Evolutionary conservation across 2,888 invertebrate species (phyloP), one percentile per base, ranked within the genome.

Genomic region (Abrostola triplasia): DNA sequence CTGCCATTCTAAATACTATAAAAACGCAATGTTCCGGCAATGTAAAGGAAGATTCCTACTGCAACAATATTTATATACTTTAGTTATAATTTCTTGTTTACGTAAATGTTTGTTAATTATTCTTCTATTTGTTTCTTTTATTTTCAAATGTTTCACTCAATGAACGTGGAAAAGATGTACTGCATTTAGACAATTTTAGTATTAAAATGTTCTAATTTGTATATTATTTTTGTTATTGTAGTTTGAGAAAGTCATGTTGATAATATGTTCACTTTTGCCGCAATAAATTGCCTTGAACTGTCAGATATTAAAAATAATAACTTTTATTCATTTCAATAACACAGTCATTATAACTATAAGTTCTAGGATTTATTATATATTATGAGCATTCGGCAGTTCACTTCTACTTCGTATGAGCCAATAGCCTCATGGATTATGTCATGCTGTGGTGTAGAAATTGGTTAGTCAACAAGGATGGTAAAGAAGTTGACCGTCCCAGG

Each of bases 41-140:
- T 55, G 76, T 85, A 57, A 83, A 79, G 69, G 84, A 90, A 56
- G 87, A 90, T 62, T 50, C 79, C 10, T 91, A 90, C 76, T 93
- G 93, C 79, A 86, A 87, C 70, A 90, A 87, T 70, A 88, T 93
- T 82, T 90, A 84, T 81, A 72, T 91, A 79, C 76, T 92, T 74
- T 89, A 85, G 67, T 77, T 77, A 76, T 82, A 74, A 69, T 80
- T 80, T 70, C 61, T 64, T 73, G 60, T 75, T 72, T 67, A 77
- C 54, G 76, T 73, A 65, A 67, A 64, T 78, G 68, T 79, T 80
- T 70, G 58, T 62, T 71, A 66, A 60, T 47, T 73, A 71, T 74
- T 77, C 70, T 64, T 63, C 68, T 76, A 64, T 66, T 47, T 47
- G 9, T 47, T 76, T 62, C 51, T 76, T 59, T 55, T 67, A 63